phyloP scores from a whole-genome alignment of 2,113 vertebrate genomes.

The Cairina moschata region DNA sequence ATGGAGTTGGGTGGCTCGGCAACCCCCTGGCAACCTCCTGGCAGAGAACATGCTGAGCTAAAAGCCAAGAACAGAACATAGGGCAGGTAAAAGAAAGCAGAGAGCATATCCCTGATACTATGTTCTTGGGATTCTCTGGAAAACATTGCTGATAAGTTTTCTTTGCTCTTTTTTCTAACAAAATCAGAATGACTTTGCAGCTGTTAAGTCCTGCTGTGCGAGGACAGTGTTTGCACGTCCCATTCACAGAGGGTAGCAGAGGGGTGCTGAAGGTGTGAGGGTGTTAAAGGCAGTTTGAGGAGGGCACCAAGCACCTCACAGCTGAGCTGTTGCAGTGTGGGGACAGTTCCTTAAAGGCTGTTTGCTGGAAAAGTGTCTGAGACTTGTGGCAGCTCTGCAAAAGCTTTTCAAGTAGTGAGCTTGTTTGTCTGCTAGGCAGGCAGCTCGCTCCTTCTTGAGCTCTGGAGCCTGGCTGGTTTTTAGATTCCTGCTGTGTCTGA shows the following conservation, averaged over 20 bases:
- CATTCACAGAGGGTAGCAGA: neutral
- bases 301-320: neutral
- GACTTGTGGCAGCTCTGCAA: neutral
- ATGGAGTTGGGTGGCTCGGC: neutral
- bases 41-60: slow-evolving; percentile 31
- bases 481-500: neutral
- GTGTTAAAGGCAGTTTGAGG: neutral
- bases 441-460: neutral
- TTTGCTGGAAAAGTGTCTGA: neutral
- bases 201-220: accelerated
- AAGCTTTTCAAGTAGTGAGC: neutral
- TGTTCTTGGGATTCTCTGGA: neutral
- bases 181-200: neutral
- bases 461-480: neutral
- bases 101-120: neutral
- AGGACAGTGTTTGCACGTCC: accelerated
- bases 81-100: neutral
- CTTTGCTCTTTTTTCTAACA: neutral
- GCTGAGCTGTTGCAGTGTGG: neutral
- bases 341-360: neutral
- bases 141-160: neutral
- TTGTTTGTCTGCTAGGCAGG: neutral
- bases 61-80: neutral
- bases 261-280: neutral
- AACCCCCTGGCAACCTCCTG: neutral